Base-by-base conservation (phyloP, 2,888 invertebrate species). In the Lithophane socia region DNA sequence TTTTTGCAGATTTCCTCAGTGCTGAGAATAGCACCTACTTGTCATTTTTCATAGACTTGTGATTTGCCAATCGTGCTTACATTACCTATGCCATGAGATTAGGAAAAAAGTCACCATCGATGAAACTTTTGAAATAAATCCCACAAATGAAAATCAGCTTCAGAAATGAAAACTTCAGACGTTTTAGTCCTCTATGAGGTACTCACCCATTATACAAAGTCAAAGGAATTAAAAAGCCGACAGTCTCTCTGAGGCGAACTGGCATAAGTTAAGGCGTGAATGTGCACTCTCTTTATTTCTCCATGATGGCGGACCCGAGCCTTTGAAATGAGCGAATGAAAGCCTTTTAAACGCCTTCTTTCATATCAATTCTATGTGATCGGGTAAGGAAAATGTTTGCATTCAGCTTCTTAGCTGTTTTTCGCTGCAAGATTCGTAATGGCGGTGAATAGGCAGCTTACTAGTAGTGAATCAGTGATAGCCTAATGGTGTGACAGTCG, bases 201-300 rank as follows among this genome's bases (percentile, higher is more conserved):
- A 73, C 68, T 75, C 44, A 76, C 74, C 82, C 88, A 84, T 87
- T 88, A 85, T 84, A 86, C 79, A 82, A 77, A 83, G 83, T 85
- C 80, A 85, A 85, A 84, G 79, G 79, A 84, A 86, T 89, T 88
- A 85, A 88, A 86, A 83, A 69, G 63, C 75, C 79, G 63, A 77
- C 82, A 78, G 77, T 69, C 79, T 79, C 68, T 72, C 61, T 66
- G 42, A 77, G 44, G 71, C 47, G 21, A 42, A 74, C 73, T 72
- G 58, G 70, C 65, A 72, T 71, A 80, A 79, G 63, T 83, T 52
- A 61, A 77, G 71, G 72, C 82, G 80, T 85, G 82, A 87, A 86
- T 84, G 68, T 87, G 84, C 79, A 82, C 74, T 77, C 78, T 79
- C 75, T 87, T 86, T 82, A 85, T 81, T 80, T 65, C 73, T 61